Base-by-base conservation (phyloP, 1,140 invertebrate genomes). In the Rhyacophila brunnea region DNA sequence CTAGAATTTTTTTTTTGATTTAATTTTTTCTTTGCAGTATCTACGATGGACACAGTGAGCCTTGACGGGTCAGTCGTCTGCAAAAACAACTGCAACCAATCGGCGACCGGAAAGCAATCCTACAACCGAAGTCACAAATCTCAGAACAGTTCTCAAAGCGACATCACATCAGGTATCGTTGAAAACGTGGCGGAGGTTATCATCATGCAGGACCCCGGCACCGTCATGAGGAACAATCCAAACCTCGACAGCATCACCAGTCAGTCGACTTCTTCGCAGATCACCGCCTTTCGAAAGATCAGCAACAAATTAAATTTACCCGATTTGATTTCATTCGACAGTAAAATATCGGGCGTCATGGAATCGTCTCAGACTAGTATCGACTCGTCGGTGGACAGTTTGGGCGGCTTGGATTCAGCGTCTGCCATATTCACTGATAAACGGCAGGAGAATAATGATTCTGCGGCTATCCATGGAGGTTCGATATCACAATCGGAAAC, bases 271-370 rank as follows among this genome's bases (percentile, higher is more conserved):
- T 28, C 36, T 6, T 13, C 15, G 15, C 38, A 36, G 44, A 35
- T 28, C 15, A 44, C 34, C 42, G 9, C 38, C 15, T 17, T 36
- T 14, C 18, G 10, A 43, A 15, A 46, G 34, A 46, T 20, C 9
- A 13, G 55, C 7, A 56, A 40, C 32, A 64, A 58, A 48, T 34
- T 46, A 11, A 64, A 64, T 51, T 23, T 64, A 36, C 62, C 62
- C 5, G 62, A 64, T 56, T 50, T 64, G 40, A 48, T 64, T 10
- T 53, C 58, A 1, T 64, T 64, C 13, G 49, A 53, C 35, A 56
- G 28, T 4, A 43, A 49, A 18, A 40, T 36, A 0, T 45, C 23
- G 9, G 23, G 23, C 9, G 23, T 18, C n/a, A 57, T 57, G 53
- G 49, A 64, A 6, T 53, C 15, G 15, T 57, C 53, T 6, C 51